A percentile compares a stretch with the other conserved stretches of the same genome.
These are phyloP conservation scores for Maccullochella peelii DNA, from an alignment of 2,113 vertebrate genomes.

Conservation along the genomic window DNA sequence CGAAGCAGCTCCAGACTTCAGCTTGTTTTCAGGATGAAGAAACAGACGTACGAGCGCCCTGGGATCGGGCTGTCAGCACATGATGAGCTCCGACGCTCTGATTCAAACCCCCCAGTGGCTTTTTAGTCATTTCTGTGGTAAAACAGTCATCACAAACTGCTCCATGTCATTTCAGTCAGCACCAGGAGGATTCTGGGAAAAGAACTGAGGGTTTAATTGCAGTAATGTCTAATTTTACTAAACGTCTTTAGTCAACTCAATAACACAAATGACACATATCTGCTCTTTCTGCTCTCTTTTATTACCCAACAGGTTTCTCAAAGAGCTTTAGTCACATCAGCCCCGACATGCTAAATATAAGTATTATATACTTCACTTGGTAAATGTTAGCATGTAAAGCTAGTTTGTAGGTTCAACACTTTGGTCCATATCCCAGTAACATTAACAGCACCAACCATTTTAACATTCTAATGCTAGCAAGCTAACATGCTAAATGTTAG, in stretches of 20 bases:
- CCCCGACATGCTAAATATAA: too few relatives aligned
- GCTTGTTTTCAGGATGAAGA: slow-evolving; percentile 5
- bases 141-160: background rate
- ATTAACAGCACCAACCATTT: too few relatives aligned
- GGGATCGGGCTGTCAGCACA: slow-evolving; percentile 1
- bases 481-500: too few relatives aligned
- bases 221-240: background rate
- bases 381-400: too few relatives aligned
- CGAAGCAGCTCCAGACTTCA: slow-evolving; percentile 9
- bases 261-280: background rate
- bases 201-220: background rate
- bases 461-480: too few relatives aligned
- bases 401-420: too few relatives aligned
- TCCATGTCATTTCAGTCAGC: background rate
- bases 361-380: too few relatives aligned
- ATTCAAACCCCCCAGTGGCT: background rate
- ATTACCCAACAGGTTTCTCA: too few relatives aligned
- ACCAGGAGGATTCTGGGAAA: slow-evolving; percentile 50
- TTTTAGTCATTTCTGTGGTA: slow-evolving; percentile 16
- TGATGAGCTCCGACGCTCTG: background rate
- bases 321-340: too few relatives aligned
- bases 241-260: background rate
- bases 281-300: background rate
- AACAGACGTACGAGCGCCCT: slow-evolving; percentile 3
- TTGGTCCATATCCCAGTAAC: too few relatives aligned